Conservation (phyloP, 2,797 vertebrate species). For the Schizopygopsis pylzovi region DNA sequence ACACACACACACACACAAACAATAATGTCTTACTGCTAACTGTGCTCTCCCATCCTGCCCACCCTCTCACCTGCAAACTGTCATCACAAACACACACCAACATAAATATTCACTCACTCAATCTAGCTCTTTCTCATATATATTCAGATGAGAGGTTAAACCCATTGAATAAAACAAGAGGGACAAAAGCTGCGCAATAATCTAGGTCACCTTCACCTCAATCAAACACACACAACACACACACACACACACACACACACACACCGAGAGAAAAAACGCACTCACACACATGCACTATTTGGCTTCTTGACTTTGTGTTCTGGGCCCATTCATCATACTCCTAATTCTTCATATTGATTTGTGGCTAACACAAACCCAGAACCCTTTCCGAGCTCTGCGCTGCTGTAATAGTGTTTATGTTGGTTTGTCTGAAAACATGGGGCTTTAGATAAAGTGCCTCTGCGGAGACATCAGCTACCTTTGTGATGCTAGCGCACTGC, state of each 20-base stretch:
- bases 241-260: conserved; percentile 5
- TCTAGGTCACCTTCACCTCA: conserved; percentile 57
- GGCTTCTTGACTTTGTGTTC: conserved; percentile 29
- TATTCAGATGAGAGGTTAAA: conserved; percentile 50
- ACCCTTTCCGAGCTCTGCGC: conserved; percentile 29
- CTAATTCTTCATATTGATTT: conserved; percentile 47
- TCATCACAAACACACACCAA: conserved; percentile 47
- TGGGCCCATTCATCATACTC: conserved; percentile 51
- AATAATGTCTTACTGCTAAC: conserved; percentile 36
- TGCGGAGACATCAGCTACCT: background rate
- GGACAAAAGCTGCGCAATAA: conserved; percentile 44
- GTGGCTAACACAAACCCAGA: conserved; percentile 39
- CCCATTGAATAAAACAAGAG: conserved; percentile 53
- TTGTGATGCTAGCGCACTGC: background rate
- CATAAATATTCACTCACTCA: conserved; percentile 47
- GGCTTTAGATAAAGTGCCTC: conserved; percentile 28
- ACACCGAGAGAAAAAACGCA: background rate
- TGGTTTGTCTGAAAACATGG: conserved; percentile 40
- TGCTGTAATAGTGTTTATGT: conserved; percentile 34
- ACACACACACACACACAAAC: conserved; percentile 13
- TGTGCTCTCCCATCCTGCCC: conserved; percentile 5
- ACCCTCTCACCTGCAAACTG: conserved; percentile 14
- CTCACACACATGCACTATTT: conserved; percentile 14
- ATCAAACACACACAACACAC: conserved; percentile 12
- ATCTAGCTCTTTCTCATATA: conserved; percentile 26